phyloP scores from a whole-genome alignment of 1,140 invertebrate genomes.

The Drosophila azteca region DNA sequence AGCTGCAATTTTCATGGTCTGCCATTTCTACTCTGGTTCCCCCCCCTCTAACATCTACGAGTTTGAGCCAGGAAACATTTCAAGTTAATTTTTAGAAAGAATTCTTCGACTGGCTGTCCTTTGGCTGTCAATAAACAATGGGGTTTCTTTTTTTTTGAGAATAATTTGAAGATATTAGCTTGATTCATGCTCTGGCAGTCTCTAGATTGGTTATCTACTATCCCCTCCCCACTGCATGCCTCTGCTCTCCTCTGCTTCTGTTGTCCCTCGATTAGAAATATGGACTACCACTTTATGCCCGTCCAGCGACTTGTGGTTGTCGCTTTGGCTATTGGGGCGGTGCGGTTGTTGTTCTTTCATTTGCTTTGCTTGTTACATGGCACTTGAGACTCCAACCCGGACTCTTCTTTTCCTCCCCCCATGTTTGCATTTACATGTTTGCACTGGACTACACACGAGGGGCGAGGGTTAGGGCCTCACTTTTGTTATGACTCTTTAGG shows the following conservation, averaged over 20 bases:
- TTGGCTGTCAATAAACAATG: too few relatives aligned
- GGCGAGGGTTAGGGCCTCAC: slow-evolving; percentile 5
- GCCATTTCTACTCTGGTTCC: too few relatives aligned
- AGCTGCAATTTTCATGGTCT: slow-evolving; percentile 49
- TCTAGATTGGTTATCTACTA: too few relatives aligned
- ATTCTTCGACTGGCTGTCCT: too few relatives aligned
- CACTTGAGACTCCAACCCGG: slow-evolving; percentile 56
- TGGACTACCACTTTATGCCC: slow-evolving; percentile 49
- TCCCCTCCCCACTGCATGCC: background rate
- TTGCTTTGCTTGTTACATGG: slow-evolving; percentile 48
- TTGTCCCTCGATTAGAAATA: slow-evolving; percentile 30
- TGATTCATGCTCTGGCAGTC: background rate
- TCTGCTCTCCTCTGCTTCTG: background rate
- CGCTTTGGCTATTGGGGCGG: slow-evolving; percentile 66
- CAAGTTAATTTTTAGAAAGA: too few relatives aligned
- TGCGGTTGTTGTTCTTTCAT: slow-evolving; percentile 75
- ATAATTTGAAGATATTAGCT: too few relatives aligned
- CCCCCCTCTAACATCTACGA: too few relatives aligned
- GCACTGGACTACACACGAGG: slow-evolving; percentile 31
- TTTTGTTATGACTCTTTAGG: slow-evolving; percentile 69
- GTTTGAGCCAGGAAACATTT: too few relatives aligned
- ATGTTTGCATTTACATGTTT: slow-evolving; percentile 72
- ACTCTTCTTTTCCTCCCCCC: slow-evolving; percentile 11
- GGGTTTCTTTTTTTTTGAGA: too few relatives aligned
- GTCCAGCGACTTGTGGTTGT: slow-evolving; percentile 28